These are phyloP conservation scores for Xerus inauris DNA, from an alignment of 2,113 vertebrate species.

Conservation along the genomic window DNA sequence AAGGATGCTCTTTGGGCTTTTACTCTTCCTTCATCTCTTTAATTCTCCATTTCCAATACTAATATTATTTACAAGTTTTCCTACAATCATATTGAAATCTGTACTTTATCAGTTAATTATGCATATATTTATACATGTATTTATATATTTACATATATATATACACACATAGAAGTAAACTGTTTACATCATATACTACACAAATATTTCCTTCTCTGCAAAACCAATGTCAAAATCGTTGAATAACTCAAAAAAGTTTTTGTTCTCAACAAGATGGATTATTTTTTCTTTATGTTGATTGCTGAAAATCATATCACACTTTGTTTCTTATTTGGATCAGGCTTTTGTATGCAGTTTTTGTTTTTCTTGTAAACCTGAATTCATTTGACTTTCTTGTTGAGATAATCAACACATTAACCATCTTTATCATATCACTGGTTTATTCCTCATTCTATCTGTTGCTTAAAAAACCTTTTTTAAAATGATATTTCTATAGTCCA, in stretches of 20 bases:
- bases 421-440: background rate
- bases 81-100: background rate
- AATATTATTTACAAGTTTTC: background rate
- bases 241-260: background rate
- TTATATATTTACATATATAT: too few relatives aligned
- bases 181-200: background rate
- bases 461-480: background rate
- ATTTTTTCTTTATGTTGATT: background rate
- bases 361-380: background rate
- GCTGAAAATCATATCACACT: background rate
- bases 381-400: background rate
- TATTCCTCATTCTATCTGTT: background rate
- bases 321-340: conserved; percentile 8
- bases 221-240: background rate
- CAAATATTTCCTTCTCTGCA: background rate
- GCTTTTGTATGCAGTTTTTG: background rate
- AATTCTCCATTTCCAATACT: background rate
- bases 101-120: conserved; percentile 18
- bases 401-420: background rate
- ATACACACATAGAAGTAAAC: background rate
- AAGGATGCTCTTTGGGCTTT: background rate
- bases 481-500: background rate
- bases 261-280: background rate
- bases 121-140: too few relatives aligned
- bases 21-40: background rate